Evolutionary conservation across 1,140 invertebrate genomes (phyloP), one percentile per base, ranked within the genome.

Genomic region (Neuroterus valhalla): DNA sequence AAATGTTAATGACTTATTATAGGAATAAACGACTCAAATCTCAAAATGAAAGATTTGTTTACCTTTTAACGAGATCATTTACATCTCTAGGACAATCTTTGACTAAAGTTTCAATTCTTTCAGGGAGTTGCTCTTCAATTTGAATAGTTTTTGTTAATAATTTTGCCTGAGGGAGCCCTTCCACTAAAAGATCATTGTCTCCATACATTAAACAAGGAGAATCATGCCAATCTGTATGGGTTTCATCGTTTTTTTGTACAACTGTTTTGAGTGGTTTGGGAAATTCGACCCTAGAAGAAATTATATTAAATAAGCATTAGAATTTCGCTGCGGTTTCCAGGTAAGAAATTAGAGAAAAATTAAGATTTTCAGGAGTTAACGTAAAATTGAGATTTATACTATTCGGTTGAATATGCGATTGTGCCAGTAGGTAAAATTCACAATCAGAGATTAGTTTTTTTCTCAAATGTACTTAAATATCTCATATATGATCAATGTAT

Each of bases 131-230:
- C 50, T 92, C 84, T 76, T 93, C 85, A 44, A 95, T 86, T 85
- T 92, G 87, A 17, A 96, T 86, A 15, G 94, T 93, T 83, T 96
- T 96, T n/a, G 94, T 94, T 5, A 97, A 86, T 19, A 93, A 85
- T 89, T 93, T 91, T 15, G 95, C 95, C 91, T 96, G 95, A 1
- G 89, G 81, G 42, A 95, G 78, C 12, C 95, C 95, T 86, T 94
- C 92, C 52, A 96, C 81, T 4, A 96, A 86, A 21, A 95, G 92
- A 90, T 92, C 93, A 72, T 90, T 86, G 75, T 93, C 91, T 72
- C 89, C 90, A 80, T 93, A 92, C 0, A 91, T 88, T 38, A 93
- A 90, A 80, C 94, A 93, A 8, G 89, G 86, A 70, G 81, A 89
- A 42, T 92, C 87, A 78, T 95, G 92, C 90, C 92, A 95, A 68